A percentile compares a stretch with the other conserved stretches of the same genome.
Conservation (phyloP, 2,113 vertebrate species). For the Antigone vipio region DNA sequence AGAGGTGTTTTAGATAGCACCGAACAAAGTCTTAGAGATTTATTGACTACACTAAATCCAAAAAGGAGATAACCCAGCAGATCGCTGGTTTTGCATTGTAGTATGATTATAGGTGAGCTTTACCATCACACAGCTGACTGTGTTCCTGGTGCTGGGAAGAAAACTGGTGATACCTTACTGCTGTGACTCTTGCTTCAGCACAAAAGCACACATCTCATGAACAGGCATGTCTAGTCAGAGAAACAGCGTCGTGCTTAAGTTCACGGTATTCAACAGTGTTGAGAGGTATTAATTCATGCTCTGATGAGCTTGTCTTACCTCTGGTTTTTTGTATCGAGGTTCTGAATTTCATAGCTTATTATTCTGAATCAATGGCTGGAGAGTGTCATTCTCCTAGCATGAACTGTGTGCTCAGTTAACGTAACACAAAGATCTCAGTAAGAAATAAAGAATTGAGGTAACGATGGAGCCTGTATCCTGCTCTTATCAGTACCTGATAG, state of each 20-base stretch:
- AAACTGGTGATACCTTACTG: neutral
- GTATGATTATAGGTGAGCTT: neutral
- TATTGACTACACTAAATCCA: neutral
- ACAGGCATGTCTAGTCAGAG: neutral
- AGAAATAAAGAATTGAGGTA: neutral
- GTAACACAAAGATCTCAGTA: neutral
- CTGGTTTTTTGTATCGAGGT: neutral
- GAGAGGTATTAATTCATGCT: neutral
- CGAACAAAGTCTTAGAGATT: neutral
- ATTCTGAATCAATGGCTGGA: neutral
- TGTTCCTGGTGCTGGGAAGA: neutral
- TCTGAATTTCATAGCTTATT: neutral
- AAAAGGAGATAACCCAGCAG: neutral
- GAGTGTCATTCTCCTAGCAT: neutral
- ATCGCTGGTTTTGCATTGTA: neutral
- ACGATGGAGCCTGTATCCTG: neutral
- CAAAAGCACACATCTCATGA: neutral
- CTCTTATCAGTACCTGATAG: neutral
- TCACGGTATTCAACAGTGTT: neutral
- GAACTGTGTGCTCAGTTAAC: fast-evolving
- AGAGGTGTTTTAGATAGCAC: neutral
- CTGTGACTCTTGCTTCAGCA: neutral
- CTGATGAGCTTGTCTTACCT: neutral
- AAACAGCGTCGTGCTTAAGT: neutral
- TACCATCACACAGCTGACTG: neutral